phyloP scores from a whole-genome alignment of 2,888 invertebrate genomes.

The Cephus pulcher region DNA sequence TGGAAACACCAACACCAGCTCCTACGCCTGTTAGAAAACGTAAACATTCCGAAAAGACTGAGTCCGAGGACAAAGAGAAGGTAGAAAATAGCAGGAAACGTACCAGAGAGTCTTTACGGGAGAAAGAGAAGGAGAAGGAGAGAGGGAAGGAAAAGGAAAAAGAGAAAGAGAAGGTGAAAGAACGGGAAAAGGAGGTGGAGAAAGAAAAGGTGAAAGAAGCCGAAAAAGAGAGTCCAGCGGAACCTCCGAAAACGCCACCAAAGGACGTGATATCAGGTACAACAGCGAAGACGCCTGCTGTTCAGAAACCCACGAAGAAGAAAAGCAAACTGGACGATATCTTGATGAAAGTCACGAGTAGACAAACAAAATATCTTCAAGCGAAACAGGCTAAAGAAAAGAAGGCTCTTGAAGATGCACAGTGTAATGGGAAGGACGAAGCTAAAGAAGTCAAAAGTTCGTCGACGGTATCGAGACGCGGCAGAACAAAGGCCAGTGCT shows the following conservation, averaged over 20 bases:
- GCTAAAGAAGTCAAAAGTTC: constrained; percentile 33
- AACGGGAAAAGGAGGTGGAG: constrained; percentile 38
- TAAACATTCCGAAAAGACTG: constrained; percentile 64
- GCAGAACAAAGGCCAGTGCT: constrained; percentile 37
- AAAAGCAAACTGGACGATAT: constrained; percentile 62
- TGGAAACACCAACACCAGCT: constrained; percentile 19
- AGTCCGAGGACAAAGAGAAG: constrained; percentile 49
- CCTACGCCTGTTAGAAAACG: constrained; percentile 51
- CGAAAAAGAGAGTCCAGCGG: neutral
- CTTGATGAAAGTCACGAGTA: constrained; percentile 58
- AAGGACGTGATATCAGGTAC: constrained; percentile 27
- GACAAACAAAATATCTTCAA: constrained; percentile 54
- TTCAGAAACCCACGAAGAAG: constrained; percentile 48
- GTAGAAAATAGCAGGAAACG: constrained; percentile 43
- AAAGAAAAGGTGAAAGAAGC: constrained; percentile 36
- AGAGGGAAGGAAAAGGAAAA: constrained; percentile 48
- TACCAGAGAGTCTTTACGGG: constrained; percentile 50
- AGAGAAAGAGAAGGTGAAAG: constrained; percentile 32
- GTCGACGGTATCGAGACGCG: constrained; percentile 44
- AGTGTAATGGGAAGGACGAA: constrained; percentile 40
- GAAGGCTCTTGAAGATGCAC: constrained; percentile 43
- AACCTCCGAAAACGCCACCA: constrained; percentile 25
- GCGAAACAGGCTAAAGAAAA: constrained; percentile 56
- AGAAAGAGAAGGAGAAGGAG: constrained; percentile 50
- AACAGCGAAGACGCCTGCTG: constrained; percentile 17